Percentiles rank a stretch among this genome's conserved stretches.
Evolutionary conservation across 2,113 vertebrate genomes (phyloP).

Genomic region (Bufo bufo): DNA sequence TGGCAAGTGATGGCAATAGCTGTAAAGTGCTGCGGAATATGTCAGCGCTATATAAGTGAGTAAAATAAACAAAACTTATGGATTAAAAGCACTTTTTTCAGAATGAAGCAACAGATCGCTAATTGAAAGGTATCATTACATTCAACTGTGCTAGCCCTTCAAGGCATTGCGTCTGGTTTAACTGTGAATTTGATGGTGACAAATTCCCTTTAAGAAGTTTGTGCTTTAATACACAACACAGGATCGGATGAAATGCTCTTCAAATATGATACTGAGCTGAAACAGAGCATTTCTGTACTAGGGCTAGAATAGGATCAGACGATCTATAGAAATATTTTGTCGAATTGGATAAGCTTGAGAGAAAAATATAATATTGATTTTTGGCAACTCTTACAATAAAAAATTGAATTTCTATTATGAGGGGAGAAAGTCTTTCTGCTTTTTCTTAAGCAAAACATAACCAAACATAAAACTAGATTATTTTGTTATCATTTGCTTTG

Average conservation of each 20-base stretch:
- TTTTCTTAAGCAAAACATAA: constrained; percentile 1
- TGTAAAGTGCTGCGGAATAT: too few relatives aligned
- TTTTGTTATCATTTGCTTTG: constrained; percentile 19
- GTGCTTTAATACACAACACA: too few relatives aligned
- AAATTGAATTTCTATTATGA: constrained; percentile 28
- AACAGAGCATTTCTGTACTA: background rate
- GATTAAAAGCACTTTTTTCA: too few relatives aligned
- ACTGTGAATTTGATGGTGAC: too few relatives aligned
- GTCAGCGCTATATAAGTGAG: too few relatives aligned
- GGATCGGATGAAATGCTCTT: background rate
- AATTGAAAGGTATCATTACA: too few relatives aligned
- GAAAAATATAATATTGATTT: constrained; percentile 38
- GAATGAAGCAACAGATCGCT: too few relatives aligned
- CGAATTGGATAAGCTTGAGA: constrained; percentile 5
- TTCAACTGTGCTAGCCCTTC: too few relatives aligned
- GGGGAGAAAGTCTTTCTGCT: background rate
- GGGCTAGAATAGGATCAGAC: background rate
- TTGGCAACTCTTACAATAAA: constrained; percentile 14
- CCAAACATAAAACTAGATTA: constrained; percentile 17
- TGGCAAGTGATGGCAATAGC: too few relatives aligned
- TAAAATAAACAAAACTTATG: too few relatives aligned
- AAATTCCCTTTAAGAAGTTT: too few relatives aligned
- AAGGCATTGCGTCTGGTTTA: too few relatives aligned
- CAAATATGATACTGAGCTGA: background rate
- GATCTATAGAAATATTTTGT: background rate